A percentile compares a stretch with the other conserved stretches of the same genome.
phyloP scores from a whole-genome alignment of 2,888 invertebrate species.

The Formica aserva region DNA sequence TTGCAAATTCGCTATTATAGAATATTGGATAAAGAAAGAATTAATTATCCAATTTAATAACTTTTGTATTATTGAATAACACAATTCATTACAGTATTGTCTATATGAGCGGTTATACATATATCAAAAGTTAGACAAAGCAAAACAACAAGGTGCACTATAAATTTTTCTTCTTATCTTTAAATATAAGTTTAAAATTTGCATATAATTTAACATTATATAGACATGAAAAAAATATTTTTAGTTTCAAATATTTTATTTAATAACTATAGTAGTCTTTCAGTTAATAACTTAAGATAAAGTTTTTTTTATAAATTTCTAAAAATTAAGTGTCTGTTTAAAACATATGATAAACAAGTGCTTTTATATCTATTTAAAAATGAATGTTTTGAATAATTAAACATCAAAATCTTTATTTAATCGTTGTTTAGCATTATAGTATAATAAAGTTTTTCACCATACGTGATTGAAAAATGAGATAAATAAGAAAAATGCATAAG shows the following conservation, averaged over 20 bases:
- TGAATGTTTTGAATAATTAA: too few relatives aligned
- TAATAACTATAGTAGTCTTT: not conserved
- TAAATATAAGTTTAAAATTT: not conserved
- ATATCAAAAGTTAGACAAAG: not conserved
- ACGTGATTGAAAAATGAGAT: not conserved
- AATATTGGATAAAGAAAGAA: conserved; percentile 1
- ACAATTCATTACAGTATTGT: not conserved
- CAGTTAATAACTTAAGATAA: too few relatives aligned
- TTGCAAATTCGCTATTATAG: not conserved
- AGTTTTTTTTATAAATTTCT: not conserved
- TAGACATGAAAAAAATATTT: not conserved
- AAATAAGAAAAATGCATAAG: not conserved
- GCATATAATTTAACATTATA: not conserved
- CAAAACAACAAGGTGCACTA: not conserved
- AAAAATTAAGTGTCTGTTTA: not conserved
- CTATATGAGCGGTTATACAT: not conserved
- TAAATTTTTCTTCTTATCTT: not conserved
- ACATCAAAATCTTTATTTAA: too few relatives aligned
- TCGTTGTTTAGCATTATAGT: not conserved
- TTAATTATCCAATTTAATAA: conserved; percentile 6
- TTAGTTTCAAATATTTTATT: not conserved
- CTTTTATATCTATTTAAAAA: conserved; percentile 4
- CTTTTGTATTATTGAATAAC: not conserved
- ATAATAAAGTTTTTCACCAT: not conserved
- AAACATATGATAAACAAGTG: not conserved